phyloP scores from a whole-genome alignment of 1,140 invertebrate genomes.

The Drosophila rufa region DNA sequence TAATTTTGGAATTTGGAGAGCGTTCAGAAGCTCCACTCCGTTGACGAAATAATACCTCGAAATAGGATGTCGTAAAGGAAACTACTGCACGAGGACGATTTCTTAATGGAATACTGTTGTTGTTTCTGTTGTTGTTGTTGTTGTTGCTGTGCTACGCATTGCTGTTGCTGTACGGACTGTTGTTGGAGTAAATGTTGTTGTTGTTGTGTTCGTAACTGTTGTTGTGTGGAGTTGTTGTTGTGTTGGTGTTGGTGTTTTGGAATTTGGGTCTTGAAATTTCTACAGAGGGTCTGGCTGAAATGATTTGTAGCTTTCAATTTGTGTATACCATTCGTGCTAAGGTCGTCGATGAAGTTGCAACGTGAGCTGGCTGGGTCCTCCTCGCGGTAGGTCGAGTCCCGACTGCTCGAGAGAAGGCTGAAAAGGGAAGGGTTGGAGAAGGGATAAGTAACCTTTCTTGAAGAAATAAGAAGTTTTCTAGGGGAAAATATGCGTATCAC shows the following conservation, averaged over 20 bases:
- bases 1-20: conserved; percentile 59
- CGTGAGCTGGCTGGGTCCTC: conserved; percentile 69
- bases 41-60: conserved; percentile 85
- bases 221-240: conserved; percentile 58
- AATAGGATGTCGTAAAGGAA: conserved; percentile 85
- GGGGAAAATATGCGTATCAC: neutral
- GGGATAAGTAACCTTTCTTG: neutral
- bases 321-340: conserved; percentile 75
- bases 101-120: conserved; percentile 83
- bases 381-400: conserved; percentile 84
- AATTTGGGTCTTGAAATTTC: conserved; percentile 83
- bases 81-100: conserved; percentile 85
- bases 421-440: conserved; percentile 35
- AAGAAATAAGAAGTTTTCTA: too few species aligned
- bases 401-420: conserved; percentile 92
- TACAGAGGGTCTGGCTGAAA: conserved; percentile 79
- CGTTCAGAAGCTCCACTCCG: conserved; percentile 42
- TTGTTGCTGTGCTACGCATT: conserved; percentile 47
- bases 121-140: conserved; percentile 55
- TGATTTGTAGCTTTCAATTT: conserved; percentile 59
- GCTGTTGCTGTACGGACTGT: conserved; percentile 53
- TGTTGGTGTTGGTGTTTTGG: conserved; percentile 63
- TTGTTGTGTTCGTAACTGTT: conserved; percentile 72
- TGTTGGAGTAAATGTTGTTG: conserved; percentile 52
- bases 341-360: conserved; percentile 43